These are phyloP conservation scores for Sphinx pinastri DNA, from an alignment of 2,888 invertebrate genomes.

Conservation along the genomic window DNA sequence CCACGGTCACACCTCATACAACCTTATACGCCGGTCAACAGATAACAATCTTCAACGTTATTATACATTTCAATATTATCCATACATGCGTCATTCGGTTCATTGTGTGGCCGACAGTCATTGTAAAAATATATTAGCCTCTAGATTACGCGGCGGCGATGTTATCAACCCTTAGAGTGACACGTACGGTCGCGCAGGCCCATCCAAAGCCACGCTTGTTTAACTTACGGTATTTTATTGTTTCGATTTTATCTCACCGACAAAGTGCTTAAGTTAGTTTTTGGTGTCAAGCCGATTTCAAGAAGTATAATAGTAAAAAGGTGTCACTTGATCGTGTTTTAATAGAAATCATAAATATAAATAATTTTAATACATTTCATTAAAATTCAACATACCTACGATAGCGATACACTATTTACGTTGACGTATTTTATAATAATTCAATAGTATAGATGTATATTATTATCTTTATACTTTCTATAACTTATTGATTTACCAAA, in stretches of 20 bases:
- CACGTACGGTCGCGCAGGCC: constrained; percentile 33
- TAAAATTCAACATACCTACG: no score
- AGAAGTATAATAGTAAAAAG: constrained; percentile 10
- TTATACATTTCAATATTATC: constrained; percentile 25
- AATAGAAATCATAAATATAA: background rate
- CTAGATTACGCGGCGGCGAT: constrained; percentile 39
- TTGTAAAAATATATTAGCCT: constrained; percentile 29
- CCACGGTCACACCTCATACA: constrained; percentile 14
- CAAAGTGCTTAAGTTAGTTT: constrained; percentile 29
- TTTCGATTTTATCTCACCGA: constrained; percentile 32
- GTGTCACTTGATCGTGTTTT: background rate
- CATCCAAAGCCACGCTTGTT: constrained; percentile 27
- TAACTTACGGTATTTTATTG: constrained; percentile 29
- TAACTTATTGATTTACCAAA: background rate
- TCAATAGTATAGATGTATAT: no score
- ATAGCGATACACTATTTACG: no score
- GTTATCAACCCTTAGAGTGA: constrained; percentile 32
- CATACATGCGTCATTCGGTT: constrained; percentile 37
- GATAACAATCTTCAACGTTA: constrained; percentile 7
- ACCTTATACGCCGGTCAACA: constrained; percentile 12
- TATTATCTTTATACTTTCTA: background rate
- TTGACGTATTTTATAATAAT: no score
- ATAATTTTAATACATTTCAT: no score
- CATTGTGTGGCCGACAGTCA: constrained; percentile 22
- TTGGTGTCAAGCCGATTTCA: constrained; percentile 2